Conservation (phyloP, 2,113 vertebrate genomes). For the Perca schrenkii region DNA sequence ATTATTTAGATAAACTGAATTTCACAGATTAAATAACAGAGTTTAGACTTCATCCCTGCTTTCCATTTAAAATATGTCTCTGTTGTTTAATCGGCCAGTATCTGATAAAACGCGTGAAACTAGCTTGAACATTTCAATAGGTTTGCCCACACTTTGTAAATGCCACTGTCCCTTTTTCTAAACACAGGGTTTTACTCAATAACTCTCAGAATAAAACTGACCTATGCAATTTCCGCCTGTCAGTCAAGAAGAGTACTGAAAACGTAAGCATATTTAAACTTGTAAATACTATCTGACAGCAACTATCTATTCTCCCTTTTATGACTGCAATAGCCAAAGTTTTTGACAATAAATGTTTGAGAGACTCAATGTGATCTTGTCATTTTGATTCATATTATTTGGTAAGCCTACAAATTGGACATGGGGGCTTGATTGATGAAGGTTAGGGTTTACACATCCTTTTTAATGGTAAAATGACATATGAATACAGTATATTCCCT, state of each 20-base stretch:
- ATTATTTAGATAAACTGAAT: background rate
- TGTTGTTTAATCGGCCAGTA: background rate
- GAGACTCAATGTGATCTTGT: conserved; percentile 53
- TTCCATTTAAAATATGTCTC: background rate
- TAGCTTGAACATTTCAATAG: background rate
- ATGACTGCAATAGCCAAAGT: conserved; percentile 60
- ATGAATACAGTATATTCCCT: background rate
- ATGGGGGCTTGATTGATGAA: background rate
- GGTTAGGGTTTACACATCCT: fast-evolving
- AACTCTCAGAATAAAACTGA: conserved; percentile 1
- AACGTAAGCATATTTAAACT: conserved; percentile 53
- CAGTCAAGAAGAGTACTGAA: background rate
- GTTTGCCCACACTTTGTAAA: background rate
- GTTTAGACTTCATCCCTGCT: background rate
- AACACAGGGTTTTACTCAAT: conserved; percentile 8
- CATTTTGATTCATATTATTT: conserved; percentile 34
- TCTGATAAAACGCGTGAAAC: background rate
- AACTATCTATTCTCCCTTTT: conserved; percentile 52
- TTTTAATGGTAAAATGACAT: background rate
- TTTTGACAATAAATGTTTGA: conserved; percentile 77
- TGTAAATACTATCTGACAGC: conserved; percentile 66
- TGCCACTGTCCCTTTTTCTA: background rate
- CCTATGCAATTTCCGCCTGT: conserved; percentile 18
- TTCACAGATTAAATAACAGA: background rate
- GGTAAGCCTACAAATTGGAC: background rate